phyloP scores from a whole-genome alignment of 2,888 invertebrate genomes.

The Cerceris ruficornis region DNA sequence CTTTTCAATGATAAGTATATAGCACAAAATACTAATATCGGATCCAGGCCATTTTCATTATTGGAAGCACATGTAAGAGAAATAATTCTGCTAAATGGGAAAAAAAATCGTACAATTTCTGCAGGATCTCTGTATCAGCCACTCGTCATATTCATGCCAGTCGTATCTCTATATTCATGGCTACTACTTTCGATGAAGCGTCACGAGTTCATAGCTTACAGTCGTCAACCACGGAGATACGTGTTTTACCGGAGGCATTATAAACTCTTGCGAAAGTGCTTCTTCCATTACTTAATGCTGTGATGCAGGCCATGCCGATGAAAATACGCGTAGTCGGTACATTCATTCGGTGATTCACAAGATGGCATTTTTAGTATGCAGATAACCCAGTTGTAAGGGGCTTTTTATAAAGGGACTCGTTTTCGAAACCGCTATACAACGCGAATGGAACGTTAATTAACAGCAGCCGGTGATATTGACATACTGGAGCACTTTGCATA shows the following conservation, averaged over 20 bases:
- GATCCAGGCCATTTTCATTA: constrained; percentile 13
- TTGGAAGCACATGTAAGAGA: neutral
- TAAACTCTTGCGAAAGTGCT: constrained; percentile 9
- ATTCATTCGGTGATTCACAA: too few relatives aligned
- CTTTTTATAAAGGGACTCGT: too few relatives aligned
- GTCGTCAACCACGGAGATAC: neutral
- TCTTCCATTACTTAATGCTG: constrained; percentile 45
- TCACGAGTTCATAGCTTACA: constrained; percentile 22
- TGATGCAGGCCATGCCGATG: constrained; percentile 31
- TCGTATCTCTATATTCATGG: constrained; percentile 7
- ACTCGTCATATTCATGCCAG: neutral
- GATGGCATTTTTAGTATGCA: too few relatives aligned
- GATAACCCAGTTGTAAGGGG: too few relatives aligned
- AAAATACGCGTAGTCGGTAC: constrained; percentile 24
- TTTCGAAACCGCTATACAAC: too few relatives aligned
- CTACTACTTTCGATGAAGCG: constrained; percentile 18
- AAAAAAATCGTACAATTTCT: constrained; percentile 5
- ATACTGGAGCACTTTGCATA: too few relatives aligned
- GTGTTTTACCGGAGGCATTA: neutral
- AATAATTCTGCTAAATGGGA: neutral
- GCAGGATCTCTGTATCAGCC: constrained; percentile 12
- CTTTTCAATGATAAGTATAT: neutral
- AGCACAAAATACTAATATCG: neutral
- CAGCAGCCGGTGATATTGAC: too few relatives aligned
- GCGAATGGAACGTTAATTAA: too few relatives aligned